Evolutionary conservation across 2,888 invertebrate genomes (phyloP).

Genomic region (Limnephilus marmoratus): DNA sequence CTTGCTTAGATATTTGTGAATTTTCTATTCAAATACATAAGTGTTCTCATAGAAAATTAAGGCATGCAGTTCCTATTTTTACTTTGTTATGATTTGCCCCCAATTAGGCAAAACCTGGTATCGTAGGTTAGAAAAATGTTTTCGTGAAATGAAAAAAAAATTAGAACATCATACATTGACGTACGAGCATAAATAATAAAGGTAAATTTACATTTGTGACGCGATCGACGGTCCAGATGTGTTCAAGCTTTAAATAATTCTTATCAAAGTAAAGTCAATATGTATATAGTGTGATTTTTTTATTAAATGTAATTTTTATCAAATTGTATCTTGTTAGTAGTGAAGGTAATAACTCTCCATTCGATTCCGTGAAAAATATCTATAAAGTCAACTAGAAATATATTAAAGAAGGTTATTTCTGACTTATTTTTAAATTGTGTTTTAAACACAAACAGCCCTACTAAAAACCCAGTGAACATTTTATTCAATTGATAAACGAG

Average conservation of each 20-base stretch:
- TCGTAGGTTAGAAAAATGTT: not conserved
- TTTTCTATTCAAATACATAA: not conserved
- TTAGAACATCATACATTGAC: constrained; percentile 32
- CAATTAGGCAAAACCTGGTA: not conserved
- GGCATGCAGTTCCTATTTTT: not conserved
- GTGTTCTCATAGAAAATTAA: not conserved
- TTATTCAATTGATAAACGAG: too few relatives aligned
- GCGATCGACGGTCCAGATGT: not conserved
- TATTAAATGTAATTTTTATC: too few relatives aligned
- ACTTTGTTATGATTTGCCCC: not conserved
- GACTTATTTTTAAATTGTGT: too few relatives aligned
- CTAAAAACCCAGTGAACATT: too few relatives aligned
- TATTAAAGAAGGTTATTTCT: not conserved
- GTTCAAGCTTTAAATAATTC: not conserved
- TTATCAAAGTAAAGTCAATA: too few relatives aligned
- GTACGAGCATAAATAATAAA: constrained; percentile 37
- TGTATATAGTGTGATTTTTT: too few relatives aligned
- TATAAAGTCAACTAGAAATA: not conserved
- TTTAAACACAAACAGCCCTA: too few relatives aligned
- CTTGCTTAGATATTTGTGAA: not conserved
- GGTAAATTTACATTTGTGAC: constrained; percentile 1
- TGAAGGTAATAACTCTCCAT: too few relatives aligned
- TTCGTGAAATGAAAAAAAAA: constrained; percentile 9
- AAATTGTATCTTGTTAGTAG: too few relatives aligned
- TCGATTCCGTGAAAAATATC: too few relatives aligned